phyloP scores from a whole-genome alignment of 2,888 invertebrate genomes.

The Ethmia dodecea region DNA sequence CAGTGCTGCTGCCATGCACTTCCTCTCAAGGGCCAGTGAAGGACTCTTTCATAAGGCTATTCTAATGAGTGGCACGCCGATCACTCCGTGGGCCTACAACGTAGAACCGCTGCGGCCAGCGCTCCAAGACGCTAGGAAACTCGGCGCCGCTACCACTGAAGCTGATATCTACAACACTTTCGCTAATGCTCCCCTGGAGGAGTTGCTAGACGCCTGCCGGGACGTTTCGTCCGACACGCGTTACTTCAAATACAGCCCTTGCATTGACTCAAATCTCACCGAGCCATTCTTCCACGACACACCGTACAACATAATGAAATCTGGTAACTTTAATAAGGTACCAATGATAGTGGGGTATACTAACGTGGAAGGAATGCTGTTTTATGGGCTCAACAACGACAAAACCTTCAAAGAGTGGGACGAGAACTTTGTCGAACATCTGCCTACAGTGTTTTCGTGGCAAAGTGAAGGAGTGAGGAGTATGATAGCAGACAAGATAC shows the following conservation, averaged over 20 bases:
- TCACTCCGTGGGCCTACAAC: conserved; percentile 62
- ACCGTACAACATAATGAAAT: conserved; percentile 50
- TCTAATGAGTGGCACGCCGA: conserved; percentile 52
- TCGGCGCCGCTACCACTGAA: conserved; percentile 29
- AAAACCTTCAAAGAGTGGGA: conserved; percentile 41
- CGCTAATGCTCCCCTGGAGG: conserved; percentile 31
- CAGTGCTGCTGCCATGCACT: conserved; percentile 52
- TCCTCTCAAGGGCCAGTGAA: conserved; percentile 45
- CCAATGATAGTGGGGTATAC: conserved; percentile 54
- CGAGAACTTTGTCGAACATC: conserved; percentile 41
- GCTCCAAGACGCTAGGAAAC: conserved; percentile 46
- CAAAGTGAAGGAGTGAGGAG: conserved; percentile 38
- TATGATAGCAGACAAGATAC: conserved; percentile 39
- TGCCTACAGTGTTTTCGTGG: conserved; percentile 58
- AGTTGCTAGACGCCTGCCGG: conserved; percentile 37
- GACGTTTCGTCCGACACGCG: conserved; percentile 48
- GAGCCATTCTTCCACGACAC: conserved; percentile 55
- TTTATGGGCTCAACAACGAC: conserved; percentile 47
- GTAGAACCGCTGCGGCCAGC: conserved; percentile 38
- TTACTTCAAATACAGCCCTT: conserved; percentile 60
- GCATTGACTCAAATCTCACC: conserved; percentile 43
- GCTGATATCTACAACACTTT: conserved; percentile 42
- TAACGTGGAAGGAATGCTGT: conserved; percentile 52
- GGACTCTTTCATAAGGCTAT: conserved; percentile 62
- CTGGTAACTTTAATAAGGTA: conserved; percentile 51